Evolutionary conservation across 2,888 invertebrate species (phyloP), one percentile per base, ranked within the genome.

Genomic region (Corythucha ciliata): DNA sequence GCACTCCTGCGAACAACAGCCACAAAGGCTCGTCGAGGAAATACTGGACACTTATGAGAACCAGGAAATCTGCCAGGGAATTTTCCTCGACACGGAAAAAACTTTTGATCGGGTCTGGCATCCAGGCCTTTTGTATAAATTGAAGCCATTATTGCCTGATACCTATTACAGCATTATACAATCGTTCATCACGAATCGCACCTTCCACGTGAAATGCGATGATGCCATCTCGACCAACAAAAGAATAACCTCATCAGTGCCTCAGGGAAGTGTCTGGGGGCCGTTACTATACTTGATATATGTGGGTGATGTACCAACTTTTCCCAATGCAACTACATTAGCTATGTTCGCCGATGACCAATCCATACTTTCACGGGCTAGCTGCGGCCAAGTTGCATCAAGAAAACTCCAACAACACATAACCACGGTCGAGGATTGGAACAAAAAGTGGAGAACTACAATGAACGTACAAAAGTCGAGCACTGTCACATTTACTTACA

Each of bases 1-100:
- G 7, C 53, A 53, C 29, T 53, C 48, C 8, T 51, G 50, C 14
- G 16, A 16, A 16, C 41, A 53, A n/a, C 40, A 51, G 16, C 12
- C 51, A 10, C 37, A 37, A n/a, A 40, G 53, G 20, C 34, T 51
- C 12, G 42, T 49, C 21, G 27, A 33, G 10, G 21, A 33, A 8
- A 50, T 49, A 29, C 22, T 46, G 24, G 21, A 22, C 8, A 6
- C 46, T n/a, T 46, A 34, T 18, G 46, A 46, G 6, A 21, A 20
- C 34, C 7, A 20, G 27, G 46, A 46, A 46, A 21, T 34, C 14
- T 46, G 46, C 33, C 27, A 20, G 14, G 34, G 2, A 3, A 16
- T 46, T n/a, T 46, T 46, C 25, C 25, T 46, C 6, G 46, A 46
- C n/a, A 46, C 34, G 22, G 33, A 47, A 14, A 18, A 36, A 26